Base-by-base conservation (phyloP, 1,140 invertebrate genomes). In the Trissolcus basalis region DNA sequence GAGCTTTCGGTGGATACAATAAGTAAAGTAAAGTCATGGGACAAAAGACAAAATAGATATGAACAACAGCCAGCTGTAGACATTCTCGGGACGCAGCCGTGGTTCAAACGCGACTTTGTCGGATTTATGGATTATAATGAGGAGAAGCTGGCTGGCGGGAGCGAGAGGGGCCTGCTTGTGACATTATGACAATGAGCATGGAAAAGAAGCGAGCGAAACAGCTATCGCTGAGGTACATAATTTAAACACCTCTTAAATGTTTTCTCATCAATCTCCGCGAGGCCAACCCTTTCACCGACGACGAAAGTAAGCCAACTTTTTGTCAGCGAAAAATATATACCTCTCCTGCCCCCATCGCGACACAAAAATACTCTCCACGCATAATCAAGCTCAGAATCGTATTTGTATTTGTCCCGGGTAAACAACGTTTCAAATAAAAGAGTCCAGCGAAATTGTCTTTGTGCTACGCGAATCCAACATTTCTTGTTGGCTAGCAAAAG, bases 91-190 rank as follows among this genome's bases (percentile, higher is more conserved):
- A 79, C 72, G 60, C 68, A 58, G 68, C 73, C 75, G 77, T 79
- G 75, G 78, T 80, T 80, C 78, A 79, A 78, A 80, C 80, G 77
- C 79, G 82, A 84, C 83, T 85, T 84, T 84, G 84, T 81, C 80
- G 84, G 82, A 87, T 86, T 86, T 87, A 85, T 85, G 82, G 83
- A 87, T 86, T 85, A 85, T 85, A 78, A 85, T 84, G 82, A 85
- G 81, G 77, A 82, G 77, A 50, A 78, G 56, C 59, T 64, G 54
- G 67, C 13, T 10, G 32, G 8, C 12, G 43, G 43, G 5, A 13
- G 33, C 16, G 12, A 1, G 51, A 59, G 59, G 76, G 75, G 80
- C 80, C 81, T 86, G 83, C 49, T 81, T 82, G 82, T 84, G 83
- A 85, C 83, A 85, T 83, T 79, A 82, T 78, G 81, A 85, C 84